Evolutionary conservation across 2,888 invertebrate species (phyloP), one percentile per base, ranked within the genome.

Genomic region (Idaea straminata): DNA sequence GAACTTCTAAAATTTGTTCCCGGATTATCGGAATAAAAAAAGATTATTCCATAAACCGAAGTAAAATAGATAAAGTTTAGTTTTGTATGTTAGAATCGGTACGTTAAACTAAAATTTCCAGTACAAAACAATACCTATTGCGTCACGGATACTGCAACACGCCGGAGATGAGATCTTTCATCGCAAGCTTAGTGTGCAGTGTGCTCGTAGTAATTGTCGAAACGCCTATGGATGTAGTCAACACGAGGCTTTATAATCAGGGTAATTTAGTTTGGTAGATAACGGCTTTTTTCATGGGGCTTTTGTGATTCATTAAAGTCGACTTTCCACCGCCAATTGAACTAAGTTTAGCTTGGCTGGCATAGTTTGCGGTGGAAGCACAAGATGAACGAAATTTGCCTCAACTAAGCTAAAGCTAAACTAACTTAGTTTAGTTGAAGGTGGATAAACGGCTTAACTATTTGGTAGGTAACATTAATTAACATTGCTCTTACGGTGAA

Each of bases 241-340:
- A 97, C 69, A 98, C 98, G 0, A 93, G 98, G 71, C 94, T 98
- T 73, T 98, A 96, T 83, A 98, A 98, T 86, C 98, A 98, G 95
- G 96, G 96, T 95, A 93, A 88, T 67, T 66, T 71, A 60, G 62
- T 62, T 60, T 57, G 36, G 35, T 59, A 15, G 47, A 47, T 47
- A 10, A 13, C 47, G 5, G 47, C 47, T 47, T 47, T 47, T 3
- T 47, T 47, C 47, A 7, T 47, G 47, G 47, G 47, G 47, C 47
- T 47, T 47, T 47, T 47, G 47, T 47, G 47, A 7, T 47, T 47
- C 10, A 47, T 47, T 10, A 13, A 47, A 7, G 47, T 0, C 13
- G 13, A 7, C n/a, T n/a, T n/a, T 47, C 13, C 13, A 4, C 13
- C 13, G 47, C 47, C 7, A 36, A 36, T 5, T 2, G 10, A 47